These are phyloP conservation scores for Setophaga petechia DNA, from an alignment of 2,113 vertebrate genomes.

Conservation along the genomic window DNA sequence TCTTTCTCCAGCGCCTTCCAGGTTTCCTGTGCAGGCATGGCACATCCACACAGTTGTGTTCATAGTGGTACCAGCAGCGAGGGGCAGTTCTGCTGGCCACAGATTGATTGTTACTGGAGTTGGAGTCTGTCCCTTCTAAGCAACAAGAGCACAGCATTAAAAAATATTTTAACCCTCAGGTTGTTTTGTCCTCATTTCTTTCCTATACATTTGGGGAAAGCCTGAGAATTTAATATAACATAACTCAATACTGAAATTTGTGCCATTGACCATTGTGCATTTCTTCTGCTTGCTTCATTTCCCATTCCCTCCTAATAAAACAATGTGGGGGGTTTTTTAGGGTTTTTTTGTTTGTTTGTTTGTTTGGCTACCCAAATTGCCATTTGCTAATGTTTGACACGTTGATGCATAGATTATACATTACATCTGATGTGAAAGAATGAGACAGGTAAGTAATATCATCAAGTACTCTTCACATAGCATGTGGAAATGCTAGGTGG, in stretches of 20 bases:
- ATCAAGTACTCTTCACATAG: neutral
- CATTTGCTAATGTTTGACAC: neutral
- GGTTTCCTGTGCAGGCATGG: neutral
- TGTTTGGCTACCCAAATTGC: neutral
- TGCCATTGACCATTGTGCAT: neutral
- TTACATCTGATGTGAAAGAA: neutral
- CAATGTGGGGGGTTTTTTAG: neutral
- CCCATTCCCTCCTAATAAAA: neutral
- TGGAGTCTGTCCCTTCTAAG: neutral
- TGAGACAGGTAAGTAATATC: neutral
- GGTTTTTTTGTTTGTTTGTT: neutral
- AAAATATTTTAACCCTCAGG: neutral
- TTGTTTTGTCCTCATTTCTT: neutral
- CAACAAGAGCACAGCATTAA: neutral
- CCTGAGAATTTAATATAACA: neutral
- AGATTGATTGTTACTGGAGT: neutral
- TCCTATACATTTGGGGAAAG: neutral
- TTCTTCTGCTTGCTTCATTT: neutral
- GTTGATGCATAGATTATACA: neutral
- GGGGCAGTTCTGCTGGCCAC: neutral
- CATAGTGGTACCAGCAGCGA: neutral
- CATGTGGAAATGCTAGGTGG: neutral
- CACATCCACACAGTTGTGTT: rapidly evolving
- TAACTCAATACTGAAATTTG: neutral
- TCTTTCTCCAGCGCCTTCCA: neutral